Evolutionary conservation across 2,888 invertebrate species (phyloP).

Genomic region (Agonopterix alstromeriana): DNA sequence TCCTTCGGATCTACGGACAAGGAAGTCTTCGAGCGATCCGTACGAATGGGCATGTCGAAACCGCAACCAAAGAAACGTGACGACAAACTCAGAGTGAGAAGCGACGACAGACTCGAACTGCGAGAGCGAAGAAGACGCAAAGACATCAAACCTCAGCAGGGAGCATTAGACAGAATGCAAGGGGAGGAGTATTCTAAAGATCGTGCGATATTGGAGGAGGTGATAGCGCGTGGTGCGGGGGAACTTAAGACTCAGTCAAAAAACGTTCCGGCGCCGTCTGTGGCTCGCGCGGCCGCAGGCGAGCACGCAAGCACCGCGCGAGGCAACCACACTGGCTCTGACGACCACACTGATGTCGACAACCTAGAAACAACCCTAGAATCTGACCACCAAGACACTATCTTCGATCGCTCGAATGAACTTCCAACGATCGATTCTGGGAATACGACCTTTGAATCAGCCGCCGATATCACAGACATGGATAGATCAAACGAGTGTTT

Average conservation of each 20-base stretch:
- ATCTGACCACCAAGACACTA: constrained; percentile 1
- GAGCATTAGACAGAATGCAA: constrained; percentile 39
- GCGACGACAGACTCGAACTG: constrained; percentile 34
- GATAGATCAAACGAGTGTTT: constrained; percentile 65
- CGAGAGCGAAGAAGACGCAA: constrained; percentile 4
- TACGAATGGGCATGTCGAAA: constrained; percentile 82
- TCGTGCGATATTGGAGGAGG: constrained; percentile 75
- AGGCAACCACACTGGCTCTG: constrained; percentile 56
- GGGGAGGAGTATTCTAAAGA: constrained; percentile 42
- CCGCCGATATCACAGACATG: constrained; percentile 22
- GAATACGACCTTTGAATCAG: constrained; percentile 29
- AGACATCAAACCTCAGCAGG: constrained; percentile 10
- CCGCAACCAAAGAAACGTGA: constrained; percentile 23
- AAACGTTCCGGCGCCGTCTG: constrained; percentile 87
- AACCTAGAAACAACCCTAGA: constrained; percentile 1
- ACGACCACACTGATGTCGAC: constrained; percentile 10
- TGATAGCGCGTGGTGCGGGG: constrained; percentile 78
- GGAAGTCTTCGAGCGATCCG: constrained; percentile 85
- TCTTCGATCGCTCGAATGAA: constrained; percentile 24
- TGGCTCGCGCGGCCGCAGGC: constrained; percentile 75
- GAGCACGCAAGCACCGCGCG: constrained; percentile 53
- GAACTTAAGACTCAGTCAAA: constrained; percentile 63
- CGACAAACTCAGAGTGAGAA: constrained; percentile 29
- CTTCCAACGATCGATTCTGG: constrained; percentile 26
- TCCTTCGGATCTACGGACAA: constrained; percentile 79